Evolutionary conservation across 2,113 vertebrate species (phyloP).

Genomic region (Jacana jacana): DNA sequence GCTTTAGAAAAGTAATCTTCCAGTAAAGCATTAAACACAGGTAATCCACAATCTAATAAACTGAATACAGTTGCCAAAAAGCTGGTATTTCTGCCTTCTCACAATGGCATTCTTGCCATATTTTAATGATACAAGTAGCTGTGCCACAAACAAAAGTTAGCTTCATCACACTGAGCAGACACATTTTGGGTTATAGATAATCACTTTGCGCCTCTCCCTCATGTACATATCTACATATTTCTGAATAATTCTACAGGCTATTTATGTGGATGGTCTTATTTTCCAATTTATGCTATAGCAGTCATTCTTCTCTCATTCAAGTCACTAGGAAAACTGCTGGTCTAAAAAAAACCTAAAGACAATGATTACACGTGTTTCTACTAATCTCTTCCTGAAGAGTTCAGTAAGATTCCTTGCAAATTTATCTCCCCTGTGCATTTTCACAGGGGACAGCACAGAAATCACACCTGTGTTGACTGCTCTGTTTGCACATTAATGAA

Average conservation of each 20-base stretch:
- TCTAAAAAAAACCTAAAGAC: not conserved
- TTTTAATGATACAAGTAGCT: not conserved
- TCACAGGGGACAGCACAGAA: not conserved
- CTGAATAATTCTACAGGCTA: not conserved
- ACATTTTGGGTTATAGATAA: not conserved
- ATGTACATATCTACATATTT: rapidly evolving
- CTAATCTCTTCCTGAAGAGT: not conserved
- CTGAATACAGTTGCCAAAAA: not conserved
- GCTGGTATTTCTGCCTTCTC: not conserved
- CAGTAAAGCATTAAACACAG: not conserved
- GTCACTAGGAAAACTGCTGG: not conserved
- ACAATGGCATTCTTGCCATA: not conserved
- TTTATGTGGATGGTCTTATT: not conserved
- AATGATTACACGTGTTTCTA: not conserved
- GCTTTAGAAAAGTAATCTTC: not conserved
- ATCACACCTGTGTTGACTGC: not conserved
- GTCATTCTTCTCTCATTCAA: not conserved
- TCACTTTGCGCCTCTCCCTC: not conserved
- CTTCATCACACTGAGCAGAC: not conserved
- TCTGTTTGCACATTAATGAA: not conserved
- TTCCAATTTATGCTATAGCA: not conserved
- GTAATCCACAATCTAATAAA: not conserved
- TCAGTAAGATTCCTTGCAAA: not conserved
- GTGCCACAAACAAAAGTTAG: not conserved
- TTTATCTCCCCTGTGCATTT: not conserved